Evolutionary conservation across 2,888 invertebrate genomes (phyloP).

Genomic region (Xylota segnis): DNA sequence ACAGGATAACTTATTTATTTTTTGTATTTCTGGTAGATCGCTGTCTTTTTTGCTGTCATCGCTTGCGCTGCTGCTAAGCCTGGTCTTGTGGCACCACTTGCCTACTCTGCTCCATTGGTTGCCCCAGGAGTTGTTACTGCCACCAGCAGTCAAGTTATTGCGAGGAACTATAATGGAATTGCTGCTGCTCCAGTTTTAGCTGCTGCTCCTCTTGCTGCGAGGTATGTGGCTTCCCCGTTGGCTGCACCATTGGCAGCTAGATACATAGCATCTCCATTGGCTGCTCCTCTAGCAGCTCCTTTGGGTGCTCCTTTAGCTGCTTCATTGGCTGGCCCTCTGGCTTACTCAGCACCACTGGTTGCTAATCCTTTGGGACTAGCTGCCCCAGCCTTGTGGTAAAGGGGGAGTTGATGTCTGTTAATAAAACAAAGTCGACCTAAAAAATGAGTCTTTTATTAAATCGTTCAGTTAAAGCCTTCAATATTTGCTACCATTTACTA

Average conservation of each 20-base stretch:
- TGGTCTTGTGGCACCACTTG: slow-evolving; percentile 77
- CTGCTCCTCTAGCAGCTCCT: not conserved
- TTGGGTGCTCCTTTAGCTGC: slow-evolving; percentile 82
- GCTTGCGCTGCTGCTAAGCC: slow-evolving; percentile 71
- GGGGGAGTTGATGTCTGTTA: not conserved
- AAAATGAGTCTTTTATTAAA: too few relatives aligned
- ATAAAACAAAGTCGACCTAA: not conserved
- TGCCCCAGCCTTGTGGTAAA: slow-evolving; percentile 84
- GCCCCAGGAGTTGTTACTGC: slow-evolving; percentile 79
- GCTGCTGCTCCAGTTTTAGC: slow-evolving; percentile 82
- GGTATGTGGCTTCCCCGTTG: slow-evolving; percentile 15
- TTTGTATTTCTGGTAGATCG: slow-evolving; percentile 33
- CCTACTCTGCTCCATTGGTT: slow-evolving; percentile 68
- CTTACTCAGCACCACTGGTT: slow-evolving; percentile 15
- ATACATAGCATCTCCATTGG: too few relatives aligned
- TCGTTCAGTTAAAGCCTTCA: too few relatives aligned
- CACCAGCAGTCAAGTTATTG: slow-evolving; percentile 81
- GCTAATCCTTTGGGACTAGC: slow-evolving; percentile 84
- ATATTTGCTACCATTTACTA: too few relatives aligned
- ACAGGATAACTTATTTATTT: not conserved
- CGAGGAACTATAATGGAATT: slow-evolving; percentile 81
- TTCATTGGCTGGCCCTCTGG: slow-evolving; percentile 34
- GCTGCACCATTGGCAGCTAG: slow-evolving; percentile 6
- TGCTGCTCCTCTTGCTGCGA: slow-evolving; percentile 20
- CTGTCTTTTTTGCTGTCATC: slow-evolving; percentile 60